Percentiles rank a stretch among this genome's conserved stretches.
phyloP scores from a whole-genome alignment of 2,797 vertebrate genomes.

The Mormyrus hasselquistii region DNA sequence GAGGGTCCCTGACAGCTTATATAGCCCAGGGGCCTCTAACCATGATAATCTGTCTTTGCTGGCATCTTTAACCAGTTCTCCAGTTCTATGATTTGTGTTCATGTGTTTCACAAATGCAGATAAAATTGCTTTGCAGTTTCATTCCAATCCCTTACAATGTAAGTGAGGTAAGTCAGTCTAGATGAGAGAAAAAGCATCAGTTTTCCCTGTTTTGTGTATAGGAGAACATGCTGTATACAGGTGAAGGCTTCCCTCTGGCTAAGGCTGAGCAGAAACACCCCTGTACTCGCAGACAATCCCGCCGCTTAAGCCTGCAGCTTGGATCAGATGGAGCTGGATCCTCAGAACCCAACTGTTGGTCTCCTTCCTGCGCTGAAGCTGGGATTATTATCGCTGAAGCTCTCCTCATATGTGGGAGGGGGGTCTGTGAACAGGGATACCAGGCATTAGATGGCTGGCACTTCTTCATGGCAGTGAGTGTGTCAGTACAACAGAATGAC shows the following conservation, averaged over 20 bases:
- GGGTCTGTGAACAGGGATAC: slow-evolving; percentile 63
- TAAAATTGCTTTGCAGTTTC: not conserved
- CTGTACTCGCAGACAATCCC: not conserved
- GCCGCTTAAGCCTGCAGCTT: not conserved
- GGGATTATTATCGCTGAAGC: slow-evolving; percentile 63
- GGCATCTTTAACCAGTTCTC: not conserved
- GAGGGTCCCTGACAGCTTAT: not conserved
- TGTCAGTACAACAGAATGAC: not conserved
- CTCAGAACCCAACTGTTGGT: not conserved
- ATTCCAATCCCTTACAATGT: not conserved
- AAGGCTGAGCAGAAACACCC: no score
- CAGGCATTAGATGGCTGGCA: not conserved
- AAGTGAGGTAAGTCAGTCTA: not conserved
- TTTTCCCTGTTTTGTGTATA: not conserved
- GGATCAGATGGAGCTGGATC: not conserved
- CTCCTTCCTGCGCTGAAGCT: slow-evolving; percentile 35
- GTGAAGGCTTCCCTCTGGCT: not conserved
- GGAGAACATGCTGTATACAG: not conserved
- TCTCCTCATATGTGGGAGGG: slow-evolving; percentile 84
- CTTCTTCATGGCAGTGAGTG: not conserved
- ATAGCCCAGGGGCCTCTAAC: not conserved
- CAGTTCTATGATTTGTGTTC: not conserved
- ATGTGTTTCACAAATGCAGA: not conserved
- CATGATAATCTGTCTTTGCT: not conserved
- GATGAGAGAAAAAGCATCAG: not conserved